Percentiles rank a stretch among this genome's conserved stretches.
Conservation (phyloP, 2,113 vertebrate genomes). For the Colossoma macropomum region DNA sequence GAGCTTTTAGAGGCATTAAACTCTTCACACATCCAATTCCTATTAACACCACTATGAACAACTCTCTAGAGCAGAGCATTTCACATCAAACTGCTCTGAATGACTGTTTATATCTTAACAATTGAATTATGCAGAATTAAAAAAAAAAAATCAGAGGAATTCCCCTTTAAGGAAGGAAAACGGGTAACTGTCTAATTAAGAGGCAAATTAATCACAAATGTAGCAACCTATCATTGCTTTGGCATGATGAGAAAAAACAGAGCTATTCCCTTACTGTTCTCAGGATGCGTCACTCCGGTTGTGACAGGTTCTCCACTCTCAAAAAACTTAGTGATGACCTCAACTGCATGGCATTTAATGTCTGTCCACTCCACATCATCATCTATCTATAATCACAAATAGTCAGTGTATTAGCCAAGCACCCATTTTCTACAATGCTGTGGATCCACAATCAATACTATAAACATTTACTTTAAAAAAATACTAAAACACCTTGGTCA, state of each 20-base stretch:
- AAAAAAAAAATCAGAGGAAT: too few species aligned
- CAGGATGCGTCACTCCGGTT: constrained; percentile 68
- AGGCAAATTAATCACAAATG: too few species aligned
- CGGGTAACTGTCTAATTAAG: too few species aligned
- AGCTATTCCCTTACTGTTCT: constrained; percentile 73
- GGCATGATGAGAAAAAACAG: neutral
- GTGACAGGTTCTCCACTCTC: constrained; percentile 77
- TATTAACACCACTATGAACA: too few species aligned
- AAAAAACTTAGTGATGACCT: constrained; percentile 75
- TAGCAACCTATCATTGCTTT: too few species aligned
- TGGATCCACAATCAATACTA: neutral
- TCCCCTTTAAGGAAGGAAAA: too few species aligned
- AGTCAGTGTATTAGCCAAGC: neutral
- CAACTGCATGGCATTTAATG: constrained; percentile 73
- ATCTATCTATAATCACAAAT: constrained; percentile 67
- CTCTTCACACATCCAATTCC: too few species aligned
- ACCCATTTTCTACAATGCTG: neutral
- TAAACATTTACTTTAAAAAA: neutral
- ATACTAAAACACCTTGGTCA: constrained; percentile 76
- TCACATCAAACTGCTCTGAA: too few species aligned
- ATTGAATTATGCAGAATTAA: too few species aligned
- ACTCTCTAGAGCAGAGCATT: too few species aligned
- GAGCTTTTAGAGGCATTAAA: too few species aligned
- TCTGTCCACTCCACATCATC: constrained; percentile 78
- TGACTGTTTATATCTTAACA: too few species aligned